These are phyloP conservation scores for Ailurus styani DNA, from an alignment of 2,113 vertebrate genomes.

Conservation along the genomic window DNA sequence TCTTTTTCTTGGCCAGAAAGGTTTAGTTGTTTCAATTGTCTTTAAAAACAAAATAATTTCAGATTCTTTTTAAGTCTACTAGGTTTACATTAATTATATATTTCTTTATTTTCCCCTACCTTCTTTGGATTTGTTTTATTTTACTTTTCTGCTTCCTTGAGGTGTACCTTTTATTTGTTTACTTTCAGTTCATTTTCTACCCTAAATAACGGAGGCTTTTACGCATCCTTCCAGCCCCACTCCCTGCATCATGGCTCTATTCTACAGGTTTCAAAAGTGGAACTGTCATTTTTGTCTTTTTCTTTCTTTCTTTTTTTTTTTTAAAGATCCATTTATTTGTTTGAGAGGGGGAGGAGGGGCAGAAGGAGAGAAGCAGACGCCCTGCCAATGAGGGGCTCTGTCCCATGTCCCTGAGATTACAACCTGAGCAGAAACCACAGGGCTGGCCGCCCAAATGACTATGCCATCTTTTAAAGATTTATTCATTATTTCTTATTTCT, in stretches of 20 bases:
- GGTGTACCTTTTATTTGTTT: neutral
- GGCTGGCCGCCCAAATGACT: fast-evolving
- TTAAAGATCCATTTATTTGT: neutral
- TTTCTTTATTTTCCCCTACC: neutral
- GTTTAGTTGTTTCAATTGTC: neutral
- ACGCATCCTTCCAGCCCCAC: neutral
- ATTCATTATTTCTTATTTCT: neutral
- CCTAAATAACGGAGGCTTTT: neutral
- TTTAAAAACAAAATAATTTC: neutral
- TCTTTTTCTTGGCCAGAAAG: neutral
- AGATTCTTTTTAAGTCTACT: neutral
- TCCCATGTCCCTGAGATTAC: neutral
- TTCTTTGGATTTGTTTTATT: neutral
- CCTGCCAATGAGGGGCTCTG: neutral
- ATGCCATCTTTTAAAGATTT: neutral
- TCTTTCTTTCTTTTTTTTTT: neutral
- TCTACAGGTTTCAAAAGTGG: neutral
- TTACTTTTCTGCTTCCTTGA: neutral
- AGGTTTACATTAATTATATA: neutral
- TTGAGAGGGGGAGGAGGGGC: neutral
- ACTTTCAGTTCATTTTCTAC: neutral
- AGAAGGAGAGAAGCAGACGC: neutral
- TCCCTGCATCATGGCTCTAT: neutral
- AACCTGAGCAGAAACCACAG: neutral
- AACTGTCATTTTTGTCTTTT: neutral